Evolutionary conservation across 2,888 invertebrate species (phyloP), one percentile per base, ranked within the genome.

Genomic region (Fragum sueziense): DNA sequence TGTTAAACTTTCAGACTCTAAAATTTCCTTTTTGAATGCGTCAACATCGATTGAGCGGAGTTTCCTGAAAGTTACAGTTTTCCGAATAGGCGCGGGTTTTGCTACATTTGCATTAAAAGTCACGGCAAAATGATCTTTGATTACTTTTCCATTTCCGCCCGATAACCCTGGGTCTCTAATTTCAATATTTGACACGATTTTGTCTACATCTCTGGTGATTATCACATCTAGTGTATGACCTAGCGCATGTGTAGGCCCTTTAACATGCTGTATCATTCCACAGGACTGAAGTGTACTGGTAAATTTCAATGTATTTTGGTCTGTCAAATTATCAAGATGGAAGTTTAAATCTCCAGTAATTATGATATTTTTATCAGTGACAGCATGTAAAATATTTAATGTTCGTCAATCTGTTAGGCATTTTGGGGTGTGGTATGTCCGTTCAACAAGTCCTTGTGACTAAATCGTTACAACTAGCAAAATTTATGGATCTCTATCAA

Each of bases 41-140:
- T 65, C 51, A 70, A 74, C 37, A 27, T 80, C 76, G 25, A 80
- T 80, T 1, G 76, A 62, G 29, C 47, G 51, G 31, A 70, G 52
- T 33, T 74, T 70, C 29, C 70, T 59, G 31, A 37, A 74, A 54
- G 74, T 52, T 70, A 79, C 70, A 41, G 71, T 79, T 61, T 75
- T 75, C 41, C 61, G 67, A 0, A 79, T 62, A 29, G 75, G 54
- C 22, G 72, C 27, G 17, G 74, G 79, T 54, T 61, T 79, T 22
- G 71, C 47, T 25, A 62, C 62, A 1, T 27, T 47, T n/a, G 52
- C 70, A 22, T 51, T 67, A 31, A 75, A 79, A n/a, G 51, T 72
- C 22, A 72, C 75, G n/a, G 74, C 79, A 41, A 73, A 79, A 59
- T 75, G 74, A 41, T 79, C 75, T 33, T 71, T 59, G 25, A 65